Percentiles rank a stretch among this genome's conserved stretches.
Evolutionary conservation across 23 tunicate species (phyloP).

Genomic region (Corella eumyota): DNA sequence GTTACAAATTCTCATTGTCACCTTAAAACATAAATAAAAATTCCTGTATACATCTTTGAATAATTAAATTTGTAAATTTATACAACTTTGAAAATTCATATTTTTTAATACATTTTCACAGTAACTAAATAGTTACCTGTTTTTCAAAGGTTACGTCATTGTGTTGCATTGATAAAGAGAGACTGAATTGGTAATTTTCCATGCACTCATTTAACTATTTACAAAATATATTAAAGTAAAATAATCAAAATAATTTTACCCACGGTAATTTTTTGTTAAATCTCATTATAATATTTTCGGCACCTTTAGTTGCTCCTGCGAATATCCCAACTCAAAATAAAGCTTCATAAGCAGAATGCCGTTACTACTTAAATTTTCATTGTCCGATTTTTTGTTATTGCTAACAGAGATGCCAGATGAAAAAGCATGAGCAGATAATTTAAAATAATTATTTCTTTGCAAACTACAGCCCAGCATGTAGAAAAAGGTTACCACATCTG

Average conservation of each 20-base stretch:
- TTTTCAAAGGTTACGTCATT: slow-evolving; percentile 16
- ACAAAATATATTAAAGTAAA: not conserved
- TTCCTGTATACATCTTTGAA: too few relatives aligned
- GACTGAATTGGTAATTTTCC: not conserved
- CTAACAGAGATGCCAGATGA: not conserved
- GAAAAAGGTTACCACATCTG: slow-evolving; percentile 27
- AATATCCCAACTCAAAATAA: slow-evolving; percentile 1
- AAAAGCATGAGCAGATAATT: not conserved
- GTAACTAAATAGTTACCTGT: slow-evolving; percentile 5
- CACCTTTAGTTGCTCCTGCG: not conserved
- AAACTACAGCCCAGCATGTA: slow-evolving; percentile 35
- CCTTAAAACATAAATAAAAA: too few relatives aligned
- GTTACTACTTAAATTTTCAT: not conserved
- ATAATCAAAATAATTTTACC: not conserved
- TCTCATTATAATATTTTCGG: not conserved
- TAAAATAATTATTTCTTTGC: not conserved
- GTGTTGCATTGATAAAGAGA: slow-evolving; percentile 6
- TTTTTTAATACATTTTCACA: not conserved
- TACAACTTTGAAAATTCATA: not conserved
- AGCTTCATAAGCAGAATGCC: slow-evolving; percentile 11
- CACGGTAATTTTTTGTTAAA: not conserved
- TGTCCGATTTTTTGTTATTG: not conserved
- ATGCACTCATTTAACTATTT: not conserved
- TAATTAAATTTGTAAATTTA: not conserved
- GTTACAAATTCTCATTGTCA: too few relatives aligned